Base-by-base conservation (phyloP, 2,797 vertebrate species). In the Leptoclinus maculatus region DNA sequence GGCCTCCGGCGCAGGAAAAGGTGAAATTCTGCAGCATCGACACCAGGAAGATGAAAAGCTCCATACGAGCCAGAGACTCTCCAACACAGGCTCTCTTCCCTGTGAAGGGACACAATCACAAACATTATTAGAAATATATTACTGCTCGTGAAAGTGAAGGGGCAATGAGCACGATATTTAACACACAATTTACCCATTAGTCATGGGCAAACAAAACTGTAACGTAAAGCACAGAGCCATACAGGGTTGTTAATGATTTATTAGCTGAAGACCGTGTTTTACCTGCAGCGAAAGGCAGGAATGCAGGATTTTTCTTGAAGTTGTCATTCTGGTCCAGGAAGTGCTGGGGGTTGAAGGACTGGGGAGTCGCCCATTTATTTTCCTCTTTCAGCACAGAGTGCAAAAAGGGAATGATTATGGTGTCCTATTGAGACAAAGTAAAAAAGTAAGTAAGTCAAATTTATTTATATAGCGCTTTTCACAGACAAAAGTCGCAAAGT, bases 71-170 rank as follows among this genome's bases (percentile, higher is more conserved):
- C 80, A 97, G 88, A 68, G 94, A 91, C 85, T 97, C 96, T 0
- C 96, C 96, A 0, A 94, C 94, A 81, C 96, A 97, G 12, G 90
- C 47, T 1, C 96, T 90, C 71, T 96, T 96, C 58, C 96, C 96
- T 96, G 83, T 9, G 34, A 45, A 59, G 10, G 69, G 2, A 80
- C 27, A 71, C 34, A 59, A 54, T 51, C 23, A 60, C 19, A 51
- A 32, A 49, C 8, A 74, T 14, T 14, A 29, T 29, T 7, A 17
- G 25, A 23, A 14, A 32, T 2, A 14, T 29, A 21, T 36, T 5
- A 71, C 19, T 34, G 56, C 32, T 43, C n/a, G 23, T 41, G 10
- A 27, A 25, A 19, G 13, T 59, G 19, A 47, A 62, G 16, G 23
- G 36, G 6, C 12, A 47, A 66, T 32, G 16, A 12, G 27, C 7